These are phyloP conservation scores for Euglossa dilemma DNA, from an alignment of 1,140 invertebrate genomes.

Conservation along the genomic window DNA sequence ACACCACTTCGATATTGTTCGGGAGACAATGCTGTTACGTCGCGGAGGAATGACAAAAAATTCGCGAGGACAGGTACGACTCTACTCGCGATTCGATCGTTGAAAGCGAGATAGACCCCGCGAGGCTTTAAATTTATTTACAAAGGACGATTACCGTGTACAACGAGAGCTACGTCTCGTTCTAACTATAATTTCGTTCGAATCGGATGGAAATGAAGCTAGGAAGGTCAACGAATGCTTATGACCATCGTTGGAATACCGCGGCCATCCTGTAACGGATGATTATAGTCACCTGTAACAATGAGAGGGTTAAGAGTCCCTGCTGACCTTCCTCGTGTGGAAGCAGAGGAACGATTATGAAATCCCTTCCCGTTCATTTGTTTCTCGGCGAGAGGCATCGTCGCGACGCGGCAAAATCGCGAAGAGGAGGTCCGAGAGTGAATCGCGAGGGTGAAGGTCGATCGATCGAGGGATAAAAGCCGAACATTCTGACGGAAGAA, in stretches of 20 bases:
- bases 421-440: neutral
- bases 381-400: neutral
- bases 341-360: slow-evolving; percentile 47
- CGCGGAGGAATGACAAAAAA: neutral
- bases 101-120: neutral
- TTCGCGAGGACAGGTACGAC: neutral
- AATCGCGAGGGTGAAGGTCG: neutral
- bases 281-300: neutral
- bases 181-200: too few relatives aligned
- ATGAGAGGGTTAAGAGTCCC: neutral
- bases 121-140: too few relatives aligned
- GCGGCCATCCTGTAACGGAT: too few relatives aligned
- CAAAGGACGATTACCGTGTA: too few relatives aligned
- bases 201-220: neutral
- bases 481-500: slow-evolving; percentile 1
- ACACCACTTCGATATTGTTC: neutral
- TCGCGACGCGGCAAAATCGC: neutral
- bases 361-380: slow-evolving; percentile 4
- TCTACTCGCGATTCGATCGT: neutral
- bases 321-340: slow-evolving; percentile 43
- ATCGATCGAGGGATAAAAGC: neutral
- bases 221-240: neutral
- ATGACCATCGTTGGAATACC: neutral
- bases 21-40: slow-evolving; percentile 8
- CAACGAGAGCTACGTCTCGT: too few relatives aligned